Percentiles rank a stretch among this genome's conserved stretches.
These are phyloP conservation scores for Cecropterus lyciades DNA, from an alignment of 1,140 invertebrate species.

Conservation along the genomic window DNA sequence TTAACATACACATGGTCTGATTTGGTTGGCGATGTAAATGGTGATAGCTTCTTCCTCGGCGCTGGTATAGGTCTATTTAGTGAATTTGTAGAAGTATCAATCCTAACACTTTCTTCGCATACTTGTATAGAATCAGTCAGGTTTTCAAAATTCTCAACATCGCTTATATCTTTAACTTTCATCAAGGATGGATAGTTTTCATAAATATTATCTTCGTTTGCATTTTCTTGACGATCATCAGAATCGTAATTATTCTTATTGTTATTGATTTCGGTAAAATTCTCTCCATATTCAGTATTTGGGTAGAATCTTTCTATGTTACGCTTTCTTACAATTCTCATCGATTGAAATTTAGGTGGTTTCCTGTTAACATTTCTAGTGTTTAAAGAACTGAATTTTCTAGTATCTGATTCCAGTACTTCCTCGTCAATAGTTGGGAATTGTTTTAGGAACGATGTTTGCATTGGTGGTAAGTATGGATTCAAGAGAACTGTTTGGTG, in stretches of 20 bases:
- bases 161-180: slow-evolving; percentile 67
- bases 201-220: slow-evolving; percentile 64
- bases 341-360: slow-evolving; percentile 72
- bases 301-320: slow-evolving; percentile 82
- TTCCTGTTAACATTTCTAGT: slow-evolving; percentile 62
- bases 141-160: slow-evolving; percentile 78
- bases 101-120: slow-evolving; percentile 62
- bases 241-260: slow-evolving; percentile 63
- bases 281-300: slow-evolving; percentile 77
- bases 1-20: slow-evolving; percentile 77
- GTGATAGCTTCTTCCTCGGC: slow-evolving; percentile 72
- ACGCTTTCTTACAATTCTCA: slow-evolving; percentile 77
- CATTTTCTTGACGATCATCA: slow-evolving; percentile 54
- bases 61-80: slow-evolving; percentile 73
- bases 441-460: slow-evolving; percentile 69
- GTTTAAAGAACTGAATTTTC: slow-evolving; percentile 74
- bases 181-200: slow-evolving; percentile 69
- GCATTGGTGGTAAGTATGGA: slow-evolving; percentile 71
- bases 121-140: slow-evolving; percentile 81
- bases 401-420: slow-evolving; percentile 51
- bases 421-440: slow-evolving; percentile 78
- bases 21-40: slow-evolving; percentile 59
- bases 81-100: slow-evolving; percentile 60
- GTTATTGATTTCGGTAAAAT: slow-evolving; percentile 79
- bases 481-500: slow-evolving; percentile 76